Percentiles rank a stretch among this genome's conserved stretches.
These are phyloP conservation scores for Piaya cayana DNA, from an alignment of 2,113 vertebrate species.

Conservation along the genomic window DNA sequence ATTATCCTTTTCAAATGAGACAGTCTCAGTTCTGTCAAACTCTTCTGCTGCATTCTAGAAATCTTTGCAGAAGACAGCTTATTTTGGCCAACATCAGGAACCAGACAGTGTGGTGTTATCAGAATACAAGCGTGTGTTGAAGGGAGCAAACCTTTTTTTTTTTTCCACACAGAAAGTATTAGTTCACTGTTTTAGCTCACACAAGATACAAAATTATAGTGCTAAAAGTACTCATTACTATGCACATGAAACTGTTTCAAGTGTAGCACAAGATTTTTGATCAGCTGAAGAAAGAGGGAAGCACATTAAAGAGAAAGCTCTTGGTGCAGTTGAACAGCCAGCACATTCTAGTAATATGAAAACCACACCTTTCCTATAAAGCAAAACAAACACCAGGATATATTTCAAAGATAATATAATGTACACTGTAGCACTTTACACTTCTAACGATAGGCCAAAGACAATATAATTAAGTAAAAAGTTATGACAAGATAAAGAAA, in stretches of 20 bases:
- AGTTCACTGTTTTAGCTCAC: not conserved
- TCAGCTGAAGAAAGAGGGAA: not conserved
- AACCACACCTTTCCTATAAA: not conserved
- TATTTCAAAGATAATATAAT: not conserved
- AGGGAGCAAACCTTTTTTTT: not conserved
- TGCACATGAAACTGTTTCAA: not conserved
- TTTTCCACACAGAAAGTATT: no score
- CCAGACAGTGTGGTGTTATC: not conserved
- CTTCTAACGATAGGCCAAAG: not conserved
- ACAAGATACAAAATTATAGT: not conserved
- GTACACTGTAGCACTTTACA: not conserved
- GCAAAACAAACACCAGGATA: not conserved
- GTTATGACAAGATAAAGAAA: not conserved
- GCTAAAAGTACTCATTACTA: not conserved
- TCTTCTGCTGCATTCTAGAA: not conserved
- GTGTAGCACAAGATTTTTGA: not conserved
- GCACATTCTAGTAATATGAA: not conserved
- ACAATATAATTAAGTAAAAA: not conserved
- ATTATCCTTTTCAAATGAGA: not conserved
- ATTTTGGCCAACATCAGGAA: not conserved
- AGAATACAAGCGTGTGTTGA: not conserved
- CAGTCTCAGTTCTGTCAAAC: not conserved
- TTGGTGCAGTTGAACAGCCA: not conserved
- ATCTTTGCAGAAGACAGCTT: not conserved
- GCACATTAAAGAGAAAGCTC: not conserved